Conservation (phyloP, 1,140 invertebrate species). For the Stegodyphus dumicola region DNA sequence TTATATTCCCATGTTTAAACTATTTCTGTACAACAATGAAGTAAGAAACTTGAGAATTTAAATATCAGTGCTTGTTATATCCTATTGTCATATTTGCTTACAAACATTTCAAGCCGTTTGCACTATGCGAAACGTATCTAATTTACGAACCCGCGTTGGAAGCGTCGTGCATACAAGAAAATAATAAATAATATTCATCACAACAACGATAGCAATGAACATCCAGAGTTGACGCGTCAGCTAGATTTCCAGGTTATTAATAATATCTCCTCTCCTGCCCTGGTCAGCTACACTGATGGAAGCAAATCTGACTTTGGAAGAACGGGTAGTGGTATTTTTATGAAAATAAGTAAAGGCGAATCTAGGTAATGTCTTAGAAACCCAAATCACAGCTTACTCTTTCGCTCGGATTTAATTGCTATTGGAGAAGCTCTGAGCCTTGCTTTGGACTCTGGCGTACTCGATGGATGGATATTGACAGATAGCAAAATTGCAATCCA, state of each 20-base stretch:
- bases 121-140: no score
- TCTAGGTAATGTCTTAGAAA: background rate
- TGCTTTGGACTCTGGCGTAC: background rate
- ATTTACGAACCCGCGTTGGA: no score
- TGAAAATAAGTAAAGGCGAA: background rate
- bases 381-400: background rate
- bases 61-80: no score
- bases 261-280: background rate
- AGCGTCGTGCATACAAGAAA: no score
- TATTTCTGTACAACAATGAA: no score
- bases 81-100: no score
- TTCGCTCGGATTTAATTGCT: background rate
- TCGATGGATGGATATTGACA: background rate
- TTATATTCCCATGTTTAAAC: no score
- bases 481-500: background rate
- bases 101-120: no score
- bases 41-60: no score
- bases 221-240: conserved; percentile 2
- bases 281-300: background rate
- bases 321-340: background rate
- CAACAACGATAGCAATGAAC: no score
- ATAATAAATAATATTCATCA: no score
- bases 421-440: background rate
- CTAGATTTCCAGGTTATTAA: background rate
- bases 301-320: background rate